Evolutionary conservation across 1,140 invertebrate species (phyloP), one percentile per base, ranked within the genome.

Genomic region (Drosophila sproati): DNA sequence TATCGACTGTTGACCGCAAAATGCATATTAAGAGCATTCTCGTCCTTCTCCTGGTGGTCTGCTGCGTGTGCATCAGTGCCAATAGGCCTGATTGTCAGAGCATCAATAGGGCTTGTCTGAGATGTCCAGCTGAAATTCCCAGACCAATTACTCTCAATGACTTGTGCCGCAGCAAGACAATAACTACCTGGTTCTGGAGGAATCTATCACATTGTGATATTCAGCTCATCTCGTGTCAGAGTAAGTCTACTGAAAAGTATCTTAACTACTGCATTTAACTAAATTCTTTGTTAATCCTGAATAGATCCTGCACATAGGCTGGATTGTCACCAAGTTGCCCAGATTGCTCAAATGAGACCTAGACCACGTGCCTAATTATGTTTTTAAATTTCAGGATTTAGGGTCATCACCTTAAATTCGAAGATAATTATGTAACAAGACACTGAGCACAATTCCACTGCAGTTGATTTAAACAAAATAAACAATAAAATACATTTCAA

Each of bases 381-480:
- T 32, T 10, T 28, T 43, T 4, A 8, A 3, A 39, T 48, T 4
- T 3, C 41, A 43, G 4, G 2, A 28, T 3, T 8, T 28, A 48
- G 10, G 3, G 20, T 4, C 10, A 31, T 2, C 35, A 5, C 12
- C 63, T 12, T 5, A 20, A 0, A 57, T 34, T 8, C 31, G 20
- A 31, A 50, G 8, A 39, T 5, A 20, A 37, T 78, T 50, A 41
- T 47, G 48, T 72, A 57, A 48, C 32, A 5, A 8, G 20, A 20
- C 0, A 45, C 4, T 20, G 7, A 64, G 64, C 4, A 56, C n/a
- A 29, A 43, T 35, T 35, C 20, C 20, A 20, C 20, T 57, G 55
- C 45, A 67, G 60, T 77, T 77, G 63, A 79, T 72, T 77, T 77
- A 77, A 82, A 72, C 31, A 67, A 56, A 77, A 69, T 79, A 71